Conservation (phyloP, 2,113 vertebrate species). For the Pavo muticus region DNA sequence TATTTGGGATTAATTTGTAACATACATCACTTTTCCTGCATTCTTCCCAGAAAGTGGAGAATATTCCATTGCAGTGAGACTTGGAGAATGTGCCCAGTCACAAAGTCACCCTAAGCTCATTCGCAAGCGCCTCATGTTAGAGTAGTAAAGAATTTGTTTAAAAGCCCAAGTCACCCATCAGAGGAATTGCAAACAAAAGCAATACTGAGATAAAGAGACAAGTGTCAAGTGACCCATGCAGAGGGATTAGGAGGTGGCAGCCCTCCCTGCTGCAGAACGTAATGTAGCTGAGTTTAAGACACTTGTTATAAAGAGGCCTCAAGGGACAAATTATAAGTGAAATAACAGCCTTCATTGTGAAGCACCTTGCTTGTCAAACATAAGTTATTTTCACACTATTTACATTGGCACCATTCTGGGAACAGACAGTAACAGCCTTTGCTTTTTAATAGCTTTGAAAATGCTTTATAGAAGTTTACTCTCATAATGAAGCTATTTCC, state of each 20-base stretch:
- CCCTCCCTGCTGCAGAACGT: not conserved
- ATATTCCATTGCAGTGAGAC: not conserved
- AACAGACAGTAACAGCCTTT: conserved; percentile 64
- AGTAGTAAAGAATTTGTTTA: not conserved
- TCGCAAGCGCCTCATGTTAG: not conserved
- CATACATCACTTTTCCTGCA: not conserved
- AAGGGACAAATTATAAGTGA: conserved; percentile 7
- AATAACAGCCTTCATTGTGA: conserved; percentile 47
- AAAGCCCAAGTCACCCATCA: not conserved
- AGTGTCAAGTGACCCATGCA: not conserved
- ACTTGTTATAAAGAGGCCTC: not conserved
- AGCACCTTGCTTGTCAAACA: conserved; percentile 51
- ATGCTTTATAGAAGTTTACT: conserved; percentile 42
- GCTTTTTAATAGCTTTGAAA: conserved; percentile 62
- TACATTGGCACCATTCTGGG: conserved; percentile 29
- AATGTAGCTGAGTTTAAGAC: not conserved
- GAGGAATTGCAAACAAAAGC: not conserved
- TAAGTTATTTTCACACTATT: conserved; percentile 54
- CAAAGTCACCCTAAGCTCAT: not conserved
- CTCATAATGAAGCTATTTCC: conserved; percentile 58
- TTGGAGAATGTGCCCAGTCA: not conserved
- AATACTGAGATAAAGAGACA: not conserved
- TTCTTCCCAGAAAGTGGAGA: not conserved
- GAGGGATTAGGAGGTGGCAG: not conserved
- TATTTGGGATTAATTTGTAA: not conserved